A percentile compares a stretch with the other conserved stretches of the same genome.
These are phyloP conservation scores for Tamias sibiricus DNA, from an alignment of 2,113 vertebrate species.

Conservation along the genomic window DNA sequence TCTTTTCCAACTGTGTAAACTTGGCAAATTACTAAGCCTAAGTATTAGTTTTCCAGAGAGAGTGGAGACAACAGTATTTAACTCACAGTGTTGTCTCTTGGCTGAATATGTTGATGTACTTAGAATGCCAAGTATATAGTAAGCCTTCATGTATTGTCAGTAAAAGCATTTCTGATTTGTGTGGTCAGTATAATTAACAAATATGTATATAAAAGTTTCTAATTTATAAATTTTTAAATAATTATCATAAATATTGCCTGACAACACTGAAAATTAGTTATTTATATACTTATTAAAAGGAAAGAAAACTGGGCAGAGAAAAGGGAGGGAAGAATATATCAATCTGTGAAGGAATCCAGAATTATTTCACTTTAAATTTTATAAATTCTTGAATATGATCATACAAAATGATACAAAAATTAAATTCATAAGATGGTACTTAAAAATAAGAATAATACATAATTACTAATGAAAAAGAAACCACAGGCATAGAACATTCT, in stretches of 20 bases:
- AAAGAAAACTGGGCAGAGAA: neutral
- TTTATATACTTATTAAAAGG: neutral
- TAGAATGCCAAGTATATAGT: neutral
- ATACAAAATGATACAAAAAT: neutral
- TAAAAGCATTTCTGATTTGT: conserved; percentile 20
- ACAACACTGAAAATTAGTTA: neutral
- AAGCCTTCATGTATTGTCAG: neutral
- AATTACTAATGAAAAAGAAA: neutral
- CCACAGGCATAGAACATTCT: neutral
- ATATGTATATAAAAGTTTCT: neutral
- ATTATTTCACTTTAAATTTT: neutral
- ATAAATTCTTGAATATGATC: neutral
- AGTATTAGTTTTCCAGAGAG: neutral
- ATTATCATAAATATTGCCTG: neutral
- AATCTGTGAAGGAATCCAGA: neutral
- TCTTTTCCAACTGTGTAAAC: neutral
- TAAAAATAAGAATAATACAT: neutral
- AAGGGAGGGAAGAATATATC: neutral
- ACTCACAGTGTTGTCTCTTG: neutral
- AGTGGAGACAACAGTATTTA: neutral
- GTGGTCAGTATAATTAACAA: neutral
- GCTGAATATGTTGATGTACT: neutral
- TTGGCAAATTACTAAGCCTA: neutral
- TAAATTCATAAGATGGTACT: neutral
- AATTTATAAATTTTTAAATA: neutral